Percentiles rank a stretch among this genome's conserved stretches.
Evolutionary conservation across 2,797 vertebrate genomes (phyloP).

Genomic region (Anguilla marmorata): DNA sequence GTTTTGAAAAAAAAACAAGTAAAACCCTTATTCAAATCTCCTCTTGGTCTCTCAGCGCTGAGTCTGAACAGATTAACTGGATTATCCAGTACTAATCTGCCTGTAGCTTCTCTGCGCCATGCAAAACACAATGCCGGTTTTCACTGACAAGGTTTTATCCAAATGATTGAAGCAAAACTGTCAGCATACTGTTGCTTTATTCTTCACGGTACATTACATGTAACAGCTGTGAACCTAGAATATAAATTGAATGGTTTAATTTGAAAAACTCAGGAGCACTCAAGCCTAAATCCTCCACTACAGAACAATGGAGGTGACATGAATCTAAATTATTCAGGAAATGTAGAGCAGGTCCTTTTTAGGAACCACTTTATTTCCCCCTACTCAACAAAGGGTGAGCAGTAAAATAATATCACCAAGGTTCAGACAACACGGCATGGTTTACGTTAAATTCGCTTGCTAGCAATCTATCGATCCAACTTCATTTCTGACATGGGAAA

Average conservation of each 20-base stretch:
- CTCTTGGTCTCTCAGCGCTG: neutral
- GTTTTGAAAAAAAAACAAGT: neutral
- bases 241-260: neutral
- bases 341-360: too few relatives aligned
- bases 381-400: neutral
- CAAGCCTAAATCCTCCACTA: neutral
- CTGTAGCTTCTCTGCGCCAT: neutral
- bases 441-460: too few relatives aligned
- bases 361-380: neutral
- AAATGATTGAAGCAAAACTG: too few relatives aligned
- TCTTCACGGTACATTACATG: neutral
- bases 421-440: neutral
- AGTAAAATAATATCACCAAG: neutral
- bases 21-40: neutral
- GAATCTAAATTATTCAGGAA: neutral
- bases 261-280: neutral
- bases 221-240: neutral
- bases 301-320: too few relatives aligned
- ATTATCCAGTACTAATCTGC: neutral
- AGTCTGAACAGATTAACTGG: neutral
- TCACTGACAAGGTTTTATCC: neutral
- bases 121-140: neutral
- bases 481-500: too few relatives aligned
- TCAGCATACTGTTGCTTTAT: neutral
- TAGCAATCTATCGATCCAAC: too few relatives aligned